Conservation (phyloP, 2,888 invertebrate species). For the Lottia gigantea region DNA sequence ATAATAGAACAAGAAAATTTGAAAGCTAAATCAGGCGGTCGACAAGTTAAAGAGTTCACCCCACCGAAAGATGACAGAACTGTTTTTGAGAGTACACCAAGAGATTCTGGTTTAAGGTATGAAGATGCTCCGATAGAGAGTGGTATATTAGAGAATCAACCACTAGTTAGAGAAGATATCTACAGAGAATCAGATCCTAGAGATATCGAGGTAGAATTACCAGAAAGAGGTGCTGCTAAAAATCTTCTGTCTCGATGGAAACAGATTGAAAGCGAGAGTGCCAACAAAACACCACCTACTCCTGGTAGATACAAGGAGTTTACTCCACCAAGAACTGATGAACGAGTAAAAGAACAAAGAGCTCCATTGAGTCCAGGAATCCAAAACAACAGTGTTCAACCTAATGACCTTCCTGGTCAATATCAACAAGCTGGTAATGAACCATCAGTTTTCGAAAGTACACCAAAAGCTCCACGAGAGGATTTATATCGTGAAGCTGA, state of each 20-base stretch:
- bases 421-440: slow-evolving; percentile 39
- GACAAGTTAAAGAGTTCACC: slow-evolving; percentile 45
- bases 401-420: slow-evolving; percentile 54
- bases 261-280: slow-evolving; percentile 75
- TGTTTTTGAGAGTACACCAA: slow-evolving; percentile 52
- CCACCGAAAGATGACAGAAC: slow-evolving; percentile 48
- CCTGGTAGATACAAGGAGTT: slow-evolving; percentile 54
- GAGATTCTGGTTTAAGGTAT: slow-evolving; percentile 33
- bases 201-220: slow-evolving; percentile 60
- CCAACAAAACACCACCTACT: slow-evolving; percentile 41
- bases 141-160: slow-evolving; percentile 59
- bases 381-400: slow-evolving; percentile 48
- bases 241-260: slow-evolving; percentile 87
- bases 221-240: slow-evolving; percentile 80
- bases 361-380: slow-evolving; percentile 45
- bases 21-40: slow-evolving; percentile 26
- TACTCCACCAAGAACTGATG: slow-evolving; percentile 56
- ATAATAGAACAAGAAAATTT: slow-evolving; percentile 40
- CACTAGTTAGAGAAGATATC: slow-evolving; percentile 62
- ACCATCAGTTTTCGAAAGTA: slow-evolving; percentile 51
- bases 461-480: slow-evolving; percentile 39
- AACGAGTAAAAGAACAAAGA: slow-evolving; percentile 36
- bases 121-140: slow-evolving; percentile 36
- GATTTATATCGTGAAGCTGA: slow-evolving; percentile 70
- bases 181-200: slow-evolving; percentile 67